These are phyloP conservation scores for Poicephalus gulielmi DNA, from an alignment of 2,113 vertebrate genomes.

Conservation along the genomic window DNA sequence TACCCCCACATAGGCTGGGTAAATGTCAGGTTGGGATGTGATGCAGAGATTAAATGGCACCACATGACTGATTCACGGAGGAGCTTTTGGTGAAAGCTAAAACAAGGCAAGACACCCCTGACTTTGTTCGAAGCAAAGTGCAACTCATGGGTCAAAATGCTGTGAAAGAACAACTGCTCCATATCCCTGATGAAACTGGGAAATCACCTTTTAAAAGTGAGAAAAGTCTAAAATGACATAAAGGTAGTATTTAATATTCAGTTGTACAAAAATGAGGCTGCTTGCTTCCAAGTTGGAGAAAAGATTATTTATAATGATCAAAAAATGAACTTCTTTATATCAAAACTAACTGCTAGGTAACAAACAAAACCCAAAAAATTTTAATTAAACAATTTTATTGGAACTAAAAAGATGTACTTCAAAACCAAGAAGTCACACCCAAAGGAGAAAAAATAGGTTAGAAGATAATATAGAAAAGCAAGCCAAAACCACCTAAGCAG, in stretches of 20 bases:
- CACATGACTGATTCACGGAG: background rate
- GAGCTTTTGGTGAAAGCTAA: background rate
- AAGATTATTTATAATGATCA: background rate
- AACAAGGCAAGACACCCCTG: background rate
- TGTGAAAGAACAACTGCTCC: background rate
- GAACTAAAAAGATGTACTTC: background rate
- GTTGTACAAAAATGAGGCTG: background rate
- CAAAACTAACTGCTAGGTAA: background rate
- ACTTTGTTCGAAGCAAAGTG: background rate
- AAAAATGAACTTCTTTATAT: background rate
- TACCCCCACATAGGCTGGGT: background rate
- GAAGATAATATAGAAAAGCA: background rate
- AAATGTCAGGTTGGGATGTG: conserved; percentile 47
- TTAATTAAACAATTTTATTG: background rate
- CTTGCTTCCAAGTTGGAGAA: background rate
- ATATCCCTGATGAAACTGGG: background rate
- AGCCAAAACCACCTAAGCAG: background rate
- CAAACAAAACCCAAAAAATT: background rate
- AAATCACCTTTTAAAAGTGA: background rate
- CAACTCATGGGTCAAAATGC: background rate
- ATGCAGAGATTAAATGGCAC: conserved; percentile 2
- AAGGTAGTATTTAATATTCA: background rate
- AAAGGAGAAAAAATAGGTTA: background rate
- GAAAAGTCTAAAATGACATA: background rate
- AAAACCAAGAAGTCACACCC: background rate